A percentile compares a stretch with the other conserved stretches of the same genome.
Conservation (phyloP, 2,797 vertebrate genomes). For the Pteronotus mesoamericanus region DNA sequence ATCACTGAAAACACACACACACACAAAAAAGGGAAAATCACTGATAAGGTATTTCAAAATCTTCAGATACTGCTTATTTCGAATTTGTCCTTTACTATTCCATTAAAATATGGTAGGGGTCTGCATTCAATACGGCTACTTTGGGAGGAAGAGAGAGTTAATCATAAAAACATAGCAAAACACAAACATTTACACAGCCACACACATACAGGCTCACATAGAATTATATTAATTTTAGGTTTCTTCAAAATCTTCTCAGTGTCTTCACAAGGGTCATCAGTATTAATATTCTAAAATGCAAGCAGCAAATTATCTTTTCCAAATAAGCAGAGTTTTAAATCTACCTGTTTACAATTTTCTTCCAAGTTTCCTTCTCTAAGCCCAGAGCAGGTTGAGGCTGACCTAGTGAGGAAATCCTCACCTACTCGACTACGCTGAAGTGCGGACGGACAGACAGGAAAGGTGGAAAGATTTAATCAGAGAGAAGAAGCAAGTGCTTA, state of each 20-base stretch:
- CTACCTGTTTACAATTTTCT: conserved; percentile 98
- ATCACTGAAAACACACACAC: too few species aligned
- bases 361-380: conserved; percentile 93
- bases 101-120: background rate
- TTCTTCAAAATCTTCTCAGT: conserved; percentile 43
- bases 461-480: conserved; percentile 64
- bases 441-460: conserved; percentile 84
- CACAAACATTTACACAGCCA: background rate
- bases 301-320: conserved; percentile 66
- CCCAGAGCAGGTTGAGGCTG: conserved; percentile 88
- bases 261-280: conserved; percentile 54
- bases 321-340: conserved; percentile 80
- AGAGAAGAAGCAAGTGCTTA: conserved; percentile 35
- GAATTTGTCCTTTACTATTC: background rate
- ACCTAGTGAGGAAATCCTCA: conserved; percentile 92
- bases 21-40: too few species aligned
- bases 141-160: conserved; percentile 25
- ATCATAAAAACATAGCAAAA: conserved; percentile 29
- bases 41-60: background rate
- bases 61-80: background rate
- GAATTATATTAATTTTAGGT: conserved; percentile 36
- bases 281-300: conserved; percentile 75
- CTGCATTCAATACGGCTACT: background rate
- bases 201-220: background rate
- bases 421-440: conserved; percentile 92